These are phyloP conservation scores for Megaleporinus macrocephalus DNA, from an alignment of 2,113 vertebrate species.

Conservation along the genomic window DNA sequence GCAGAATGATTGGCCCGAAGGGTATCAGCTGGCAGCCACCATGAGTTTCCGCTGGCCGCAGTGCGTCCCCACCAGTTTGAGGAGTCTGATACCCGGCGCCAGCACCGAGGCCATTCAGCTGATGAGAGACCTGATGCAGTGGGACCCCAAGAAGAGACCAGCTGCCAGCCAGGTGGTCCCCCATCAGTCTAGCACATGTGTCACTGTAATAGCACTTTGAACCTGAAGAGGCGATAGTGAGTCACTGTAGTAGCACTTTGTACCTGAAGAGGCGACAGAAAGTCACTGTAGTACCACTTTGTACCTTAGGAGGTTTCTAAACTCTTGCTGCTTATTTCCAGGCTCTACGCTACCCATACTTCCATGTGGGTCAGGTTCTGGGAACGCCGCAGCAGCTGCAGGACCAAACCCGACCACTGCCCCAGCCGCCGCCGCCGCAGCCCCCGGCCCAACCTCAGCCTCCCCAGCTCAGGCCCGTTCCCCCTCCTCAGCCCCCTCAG, in stretches of 20 bases:
- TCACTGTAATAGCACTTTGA: no score
- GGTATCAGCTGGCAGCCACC: constrained; percentile 88
- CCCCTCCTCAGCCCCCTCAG: constrained; percentile 77
- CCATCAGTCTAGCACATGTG: no score
- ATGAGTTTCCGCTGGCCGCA: constrained; percentile 98
- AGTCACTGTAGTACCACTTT: no score
- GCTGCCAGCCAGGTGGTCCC: constrained; percentile 86
- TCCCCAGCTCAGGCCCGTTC: not conserved
- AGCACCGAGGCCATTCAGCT: constrained; percentile 90
- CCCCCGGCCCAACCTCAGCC: constrained; percentile 62
- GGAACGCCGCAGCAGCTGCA: constrained; percentile 73
- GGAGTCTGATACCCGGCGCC: constrained; percentile 95
- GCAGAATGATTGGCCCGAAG: constrained; percentile 94
- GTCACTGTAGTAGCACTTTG: no score
- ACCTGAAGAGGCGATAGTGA: no score
- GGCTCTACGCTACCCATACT: constrained; percentile 92
- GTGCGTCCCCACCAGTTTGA: constrained; percentile 90
- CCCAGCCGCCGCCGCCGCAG: constrained; percentile 81
- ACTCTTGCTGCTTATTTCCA: constrained; percentile 65
- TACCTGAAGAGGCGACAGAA: no score
- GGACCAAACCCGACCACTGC: constrained; percentile 81
- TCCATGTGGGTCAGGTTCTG: constrained; percentile 92
- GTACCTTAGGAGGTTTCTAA: no score
- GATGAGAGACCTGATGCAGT: constrained; percentile 90
- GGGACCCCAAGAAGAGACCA: constrained; percentile 96